Conservation (phyloP, 2,113 vertebrate genomes). For the Antennarius striatus region DNA sequence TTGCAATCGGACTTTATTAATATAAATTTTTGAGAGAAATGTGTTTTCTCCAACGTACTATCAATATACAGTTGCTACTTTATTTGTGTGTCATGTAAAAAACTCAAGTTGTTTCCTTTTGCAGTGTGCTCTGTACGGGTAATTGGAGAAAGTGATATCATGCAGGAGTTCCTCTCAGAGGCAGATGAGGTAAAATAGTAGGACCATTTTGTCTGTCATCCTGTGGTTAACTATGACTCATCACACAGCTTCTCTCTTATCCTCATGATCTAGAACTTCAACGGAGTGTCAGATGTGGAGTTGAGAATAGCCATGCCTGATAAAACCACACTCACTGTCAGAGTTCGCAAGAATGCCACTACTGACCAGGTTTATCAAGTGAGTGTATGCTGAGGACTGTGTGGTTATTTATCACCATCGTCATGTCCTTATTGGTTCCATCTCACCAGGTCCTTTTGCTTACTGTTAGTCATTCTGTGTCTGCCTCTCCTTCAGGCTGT, state of each 20-base stretch:
- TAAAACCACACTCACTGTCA: slow-evolving; percentile 85
- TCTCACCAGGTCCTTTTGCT: neutral
- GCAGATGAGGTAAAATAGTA: slow-evolving; percentile 88
- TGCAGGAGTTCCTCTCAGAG: slow-evolving; percentile 97
- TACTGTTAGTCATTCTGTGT: neutral
- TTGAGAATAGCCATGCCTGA: slow-evolving; percentile 92
- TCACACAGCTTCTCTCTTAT: neutral
- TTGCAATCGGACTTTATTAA: no score
- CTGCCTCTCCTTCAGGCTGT: slow-evolving; percentile 80
- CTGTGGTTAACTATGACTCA: slow-evolving; percentile 19
- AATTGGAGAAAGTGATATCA: slow-evolving; percentile 96
- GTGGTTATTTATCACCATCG: neutral
- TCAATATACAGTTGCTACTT: no score
- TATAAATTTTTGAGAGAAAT: no score
- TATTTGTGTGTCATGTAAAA: no score
- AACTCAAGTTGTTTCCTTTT: neutral
- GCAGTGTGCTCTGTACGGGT: slow-evolving; percentile 94
- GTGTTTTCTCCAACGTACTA: no score
- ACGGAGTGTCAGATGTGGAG: slow-evolving; percentile 93
- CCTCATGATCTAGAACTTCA: slow-evolving; percentile 85
- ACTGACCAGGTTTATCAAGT: slow-evolving; percentile 99
- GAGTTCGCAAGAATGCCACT: slow-evolving; percentile 95
- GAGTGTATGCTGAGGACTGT: slow-evolving; percentile 34
- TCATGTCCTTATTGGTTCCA: neutral
- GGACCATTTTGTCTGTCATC: neutral